Evolutionary conservation across 2,888 invertebrate species (phyloP), one percentile per base, ranked within the genome.

Genomic region (Ganaspis brasiliensis): DNA sequence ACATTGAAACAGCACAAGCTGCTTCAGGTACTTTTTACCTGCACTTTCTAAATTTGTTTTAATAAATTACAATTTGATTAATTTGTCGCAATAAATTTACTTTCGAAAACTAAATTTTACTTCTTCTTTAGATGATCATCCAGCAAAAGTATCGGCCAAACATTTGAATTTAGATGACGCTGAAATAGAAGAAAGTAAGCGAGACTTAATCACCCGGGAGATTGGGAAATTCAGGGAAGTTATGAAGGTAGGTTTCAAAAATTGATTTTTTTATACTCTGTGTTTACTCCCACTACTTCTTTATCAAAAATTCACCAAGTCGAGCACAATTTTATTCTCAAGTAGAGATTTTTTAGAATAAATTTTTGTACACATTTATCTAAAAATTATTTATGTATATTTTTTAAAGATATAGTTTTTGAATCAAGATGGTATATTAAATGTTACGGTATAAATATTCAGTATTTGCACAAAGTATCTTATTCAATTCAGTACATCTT

Each of bases 191-290:
- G 98, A 98, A 92, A 98, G 98, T 90, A 98, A 98, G 92, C 95
- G 98, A 70, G 98, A 98, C 92, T 94, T 99, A 86, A 99, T 99
- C 86, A 98, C 97, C 89, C 94, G 98, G 86, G 99, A 99, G 94
- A 99, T 99, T 92, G 97, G 97, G 87, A 98, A 98, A 92, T 99
- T 99, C 93, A 95, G 99, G 81, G 98, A 98, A 93, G 97, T 97
- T 85, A 98, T 98, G 96, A 98, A 98, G 97, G 97, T 97, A 95
- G 94, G 75, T 61, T 63, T 63, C 21, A 35, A 63, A 40, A 37
- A 40, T 63, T 63, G 21, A 40, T 63, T 40, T 19, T 21, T 8
- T 52, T n/a, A 21, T 63, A 31, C 31, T 31, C 31, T 31, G 31
- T 31, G 31, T 31, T 31, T 31, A 31, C 31, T 31, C 31, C 31